These are phyloP conservation scores for Elephas maximus DNA, from an alignment of 2,113 vertebrate species.

Conservation along the genomic window DNA sequence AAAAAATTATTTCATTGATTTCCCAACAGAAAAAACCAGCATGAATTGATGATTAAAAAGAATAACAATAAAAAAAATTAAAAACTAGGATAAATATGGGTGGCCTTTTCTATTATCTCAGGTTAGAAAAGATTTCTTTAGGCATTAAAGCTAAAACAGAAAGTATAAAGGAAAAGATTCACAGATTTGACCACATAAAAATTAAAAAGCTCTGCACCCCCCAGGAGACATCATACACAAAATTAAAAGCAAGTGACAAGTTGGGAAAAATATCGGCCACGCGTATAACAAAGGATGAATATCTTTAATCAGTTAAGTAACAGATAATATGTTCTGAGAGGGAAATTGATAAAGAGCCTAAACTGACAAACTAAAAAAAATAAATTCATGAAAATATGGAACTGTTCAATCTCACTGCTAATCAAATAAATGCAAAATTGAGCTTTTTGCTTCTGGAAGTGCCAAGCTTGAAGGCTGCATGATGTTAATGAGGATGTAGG, in stretches of 20 bases:
- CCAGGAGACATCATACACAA: neutral
- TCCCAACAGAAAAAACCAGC: neutral
- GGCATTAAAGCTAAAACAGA: neutral
- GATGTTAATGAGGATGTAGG: neutral
- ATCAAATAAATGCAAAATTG: neutral
- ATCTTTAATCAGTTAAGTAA: neutral
- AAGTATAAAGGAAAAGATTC: neutral
- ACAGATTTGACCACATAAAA: neutral
- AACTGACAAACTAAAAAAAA: neutral
- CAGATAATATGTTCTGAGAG: neutral
- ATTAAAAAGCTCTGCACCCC: neutral
- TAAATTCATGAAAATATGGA: neutral
- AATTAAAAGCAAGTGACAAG: constrained; percentile 16
- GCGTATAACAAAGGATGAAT: neutral
- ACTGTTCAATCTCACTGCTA: neutral
- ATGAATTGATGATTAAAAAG: neutral
- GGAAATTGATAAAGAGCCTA: neutral
- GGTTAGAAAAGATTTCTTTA: neutral
- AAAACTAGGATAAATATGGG: neutral
- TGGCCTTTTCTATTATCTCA: neutral
- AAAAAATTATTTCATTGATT: neutral
- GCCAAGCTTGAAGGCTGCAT: neutral
- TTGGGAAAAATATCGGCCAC: neutral
- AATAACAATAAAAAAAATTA: neutral
- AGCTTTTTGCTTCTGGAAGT: neutral